Evolutionary conservation across 2,888 invertebrate genomes (phyloP).

Genomic region (Cerastoderma edule): DNA sequence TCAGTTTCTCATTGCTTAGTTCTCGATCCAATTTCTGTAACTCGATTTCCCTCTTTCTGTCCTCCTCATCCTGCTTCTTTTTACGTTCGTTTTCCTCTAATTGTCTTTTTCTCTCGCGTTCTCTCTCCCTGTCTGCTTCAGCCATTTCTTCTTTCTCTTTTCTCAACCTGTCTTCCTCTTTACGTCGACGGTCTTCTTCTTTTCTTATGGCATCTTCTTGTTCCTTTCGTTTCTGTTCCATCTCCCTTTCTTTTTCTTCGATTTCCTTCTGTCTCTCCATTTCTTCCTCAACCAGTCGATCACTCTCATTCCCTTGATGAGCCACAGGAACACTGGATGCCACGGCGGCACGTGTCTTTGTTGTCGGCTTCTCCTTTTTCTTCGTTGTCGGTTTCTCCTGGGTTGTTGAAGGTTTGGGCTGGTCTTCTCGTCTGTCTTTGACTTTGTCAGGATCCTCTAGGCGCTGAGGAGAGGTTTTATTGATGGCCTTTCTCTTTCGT

Average conservation of each 20-base stretch:
- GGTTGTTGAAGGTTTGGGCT: not conserved
- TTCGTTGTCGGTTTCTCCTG: not conserved
- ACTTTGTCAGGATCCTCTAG: not conserved
- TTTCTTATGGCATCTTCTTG: not conserved
- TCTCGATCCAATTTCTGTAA: not conserved
- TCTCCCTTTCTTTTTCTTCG: not conserved
- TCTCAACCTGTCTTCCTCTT: not conserved
- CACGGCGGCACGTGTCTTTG: not conserved
- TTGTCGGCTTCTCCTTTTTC: not conserved
- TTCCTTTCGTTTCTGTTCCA: not conserved
- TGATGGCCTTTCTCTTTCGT: not conserved
- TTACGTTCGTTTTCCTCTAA: not conserved
- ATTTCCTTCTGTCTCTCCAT: conserved; percentile 11
- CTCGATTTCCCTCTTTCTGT: conserved; percentile 15
- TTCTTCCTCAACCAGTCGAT: conserved; percentile 8
- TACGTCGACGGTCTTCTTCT: too few species aligned
- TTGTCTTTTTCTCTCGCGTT: not conserved
- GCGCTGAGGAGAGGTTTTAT: not conserved
- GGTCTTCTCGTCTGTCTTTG: too few species aligned
- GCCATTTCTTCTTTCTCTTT: conserved; percentile 4
- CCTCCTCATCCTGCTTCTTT: not conserved
- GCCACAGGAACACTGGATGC: not conserved
- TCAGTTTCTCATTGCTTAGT: not conserved
- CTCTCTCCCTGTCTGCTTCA: not conserved
- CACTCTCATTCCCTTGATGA: not conserved